Conservation (phyloP, 2,797 vertebrate genomes). For the Peromyscus melanophrys region DNA sequence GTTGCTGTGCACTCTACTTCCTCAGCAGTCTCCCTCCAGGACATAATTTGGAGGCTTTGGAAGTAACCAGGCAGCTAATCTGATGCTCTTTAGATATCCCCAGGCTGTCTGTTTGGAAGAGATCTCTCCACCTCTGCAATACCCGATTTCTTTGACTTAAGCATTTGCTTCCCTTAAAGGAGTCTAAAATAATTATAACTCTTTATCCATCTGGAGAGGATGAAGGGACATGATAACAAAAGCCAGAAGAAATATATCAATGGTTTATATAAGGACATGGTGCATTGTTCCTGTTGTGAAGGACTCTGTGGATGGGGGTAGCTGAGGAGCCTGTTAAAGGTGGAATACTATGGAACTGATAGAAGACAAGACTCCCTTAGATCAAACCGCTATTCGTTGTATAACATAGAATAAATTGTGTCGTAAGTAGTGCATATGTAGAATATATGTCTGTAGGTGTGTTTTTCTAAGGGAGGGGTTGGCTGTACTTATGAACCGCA, state of each 20-base stretch:
- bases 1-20: not conserved
- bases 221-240: not conserved
- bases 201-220: constrained; percentile 19
- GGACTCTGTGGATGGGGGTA: not conserved
- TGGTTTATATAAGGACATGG: not conserved
- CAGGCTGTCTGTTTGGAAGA: constrained; percentile 22
- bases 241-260: not conserved
- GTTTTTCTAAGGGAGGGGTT: not conserved
- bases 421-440: not conserved
- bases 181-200: constrained; percentile 58
- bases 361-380: not conserved
- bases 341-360: not conserved
- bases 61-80: not conserved
- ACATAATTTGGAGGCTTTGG: constrained; percentile 37
- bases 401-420: not conserved
- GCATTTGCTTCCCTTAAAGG: constrained; percentile 52
- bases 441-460: not conserved
- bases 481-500: not conserved
- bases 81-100: not conserved
- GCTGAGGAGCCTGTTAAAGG: not conserved
- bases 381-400: not conserved
- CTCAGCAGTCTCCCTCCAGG: constrained; percentile 24
- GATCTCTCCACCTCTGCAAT: not conserved
- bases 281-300: not conserved
- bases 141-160: constrained; percentile 42